phyloP scores from a whole-genome alignment of 2,797 vertebrate genomes.

The Parotocinclus haroldoi region DNA sequence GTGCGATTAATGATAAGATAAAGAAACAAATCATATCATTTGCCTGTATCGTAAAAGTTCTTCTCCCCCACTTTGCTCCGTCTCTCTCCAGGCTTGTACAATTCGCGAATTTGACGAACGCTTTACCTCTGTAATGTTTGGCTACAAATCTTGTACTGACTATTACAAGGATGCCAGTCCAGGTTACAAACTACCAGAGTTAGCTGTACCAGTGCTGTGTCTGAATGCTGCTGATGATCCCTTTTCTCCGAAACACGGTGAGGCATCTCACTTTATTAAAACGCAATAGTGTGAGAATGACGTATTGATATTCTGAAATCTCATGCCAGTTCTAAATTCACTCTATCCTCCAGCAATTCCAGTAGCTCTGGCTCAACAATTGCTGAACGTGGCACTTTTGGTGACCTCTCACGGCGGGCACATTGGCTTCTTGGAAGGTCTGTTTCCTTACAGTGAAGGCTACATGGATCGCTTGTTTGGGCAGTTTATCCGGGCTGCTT shows the following conservation, averaged over 20 bases:
- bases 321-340: background rate
- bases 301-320: background rate
- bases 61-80: background rate
- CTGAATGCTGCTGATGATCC: conserved; percentile 82
- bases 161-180: conserved; percentile 79
- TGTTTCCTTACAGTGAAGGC: conserved; percentile 67
- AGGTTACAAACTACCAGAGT: conserved; percentile 61
- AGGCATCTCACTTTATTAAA: conserved; percentile 45
- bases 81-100: conserved; percentile 65
- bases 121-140: conserved; percentile 72
- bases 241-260: conserved; percentile 73
- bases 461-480: conserved; percentile 77
- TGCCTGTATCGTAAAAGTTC: too few species aligned
- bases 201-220: conserved; percentile 74
- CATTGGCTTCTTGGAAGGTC: conserved; percentile 80
- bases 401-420: conserved; percentile 77
- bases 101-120: conserved; percentile 81
- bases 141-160: conserved; percentile 70
- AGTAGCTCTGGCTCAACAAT: conserved; percentile 51
- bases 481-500: conserved; percentile 71
- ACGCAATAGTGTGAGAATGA: background rate
- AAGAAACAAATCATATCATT: too few species aligned
- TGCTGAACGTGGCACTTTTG: conserved; percentile 72
- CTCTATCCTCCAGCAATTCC: conserved; percentile 69
- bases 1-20: too few species aligned